phyloP scores from a whole-genome alignment of 1,140 invertebrate genomes.

The Gonioctena quinquepunctata region DNA sequence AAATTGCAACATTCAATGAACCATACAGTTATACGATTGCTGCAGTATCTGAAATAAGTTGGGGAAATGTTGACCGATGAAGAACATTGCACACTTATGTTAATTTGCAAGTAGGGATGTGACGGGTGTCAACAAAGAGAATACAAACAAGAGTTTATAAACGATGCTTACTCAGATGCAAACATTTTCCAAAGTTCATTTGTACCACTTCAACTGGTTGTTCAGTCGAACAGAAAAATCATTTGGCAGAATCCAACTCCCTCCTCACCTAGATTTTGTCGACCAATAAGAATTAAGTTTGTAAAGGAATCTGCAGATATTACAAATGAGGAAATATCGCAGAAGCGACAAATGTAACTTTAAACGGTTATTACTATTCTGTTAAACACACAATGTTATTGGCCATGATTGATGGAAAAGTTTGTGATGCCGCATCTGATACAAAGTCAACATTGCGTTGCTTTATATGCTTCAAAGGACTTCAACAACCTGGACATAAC shows the following conservation, averaged over 20 bases:
- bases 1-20: too few species aligned
- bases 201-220: constrained; percentile 45
- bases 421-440: constrained; percentile 52
- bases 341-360: too few species aligned
- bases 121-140: neutral
- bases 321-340: constrained; percentile 46
- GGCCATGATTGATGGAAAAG: constrained; percentile 55
- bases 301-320: constrained; percentile 41
- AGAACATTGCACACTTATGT: neutral
- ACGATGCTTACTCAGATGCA: constrained; percentile 34
- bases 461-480: constrained; percentile 50
- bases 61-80: too few species aligned
- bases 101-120: neutral
- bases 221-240: constrained; percentile 32
- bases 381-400: constrained; percentile 31
- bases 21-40: too few species aligned
- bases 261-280: constrained; percentile 47
- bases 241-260: constrained; percentile 46
- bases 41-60: too few species aligned
- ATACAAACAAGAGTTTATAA: constrained; percentile 46
- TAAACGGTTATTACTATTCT: neutral
- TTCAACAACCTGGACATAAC: constrained; percentile 47
- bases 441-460: constrained; percentile 48
- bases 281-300: constrained; percentile 45
- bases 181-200: constrained; percentile 49